phyloP scores from a whole-genome alignment of 2,888 invertebrate genomes.

The Thymelicus acteon region DNA sequence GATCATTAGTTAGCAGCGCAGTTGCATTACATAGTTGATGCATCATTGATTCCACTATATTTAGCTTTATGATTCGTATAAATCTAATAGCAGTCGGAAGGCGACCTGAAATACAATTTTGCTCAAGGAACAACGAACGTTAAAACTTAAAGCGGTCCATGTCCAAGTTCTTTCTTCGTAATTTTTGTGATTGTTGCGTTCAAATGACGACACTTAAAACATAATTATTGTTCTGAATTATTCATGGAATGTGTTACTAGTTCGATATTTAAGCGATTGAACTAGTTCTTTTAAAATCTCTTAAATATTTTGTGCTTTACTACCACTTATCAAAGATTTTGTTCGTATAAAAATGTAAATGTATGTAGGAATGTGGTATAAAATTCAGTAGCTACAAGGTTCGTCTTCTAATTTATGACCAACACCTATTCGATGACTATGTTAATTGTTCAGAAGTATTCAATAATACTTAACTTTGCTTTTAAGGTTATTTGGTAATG shows the following conservation, averaged over 20 bases:
- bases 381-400: not conserved
- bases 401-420: not conserved
- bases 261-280: not conserved
- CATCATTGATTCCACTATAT: constrained; percentile 63
- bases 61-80: constrained; percentile 46
- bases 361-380: not conserved
- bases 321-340: too few relatives aligned
- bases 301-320: too few relatives aligned
- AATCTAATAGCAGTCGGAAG: constrained; percentile 36
- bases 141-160: not conserved
- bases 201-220: not conserved
- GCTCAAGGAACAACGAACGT: not conserved
- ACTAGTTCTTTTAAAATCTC: not conserved
- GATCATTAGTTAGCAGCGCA: constrained; percentile 42
- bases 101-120: constrained; percentile 19
- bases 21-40: constrained; percentile 56
- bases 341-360: not conserved
- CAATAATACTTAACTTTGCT: too few relatives aligned
- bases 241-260: not conserved
- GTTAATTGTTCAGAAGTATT: not conserved
- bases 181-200: not conserved
- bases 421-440: not conserved
- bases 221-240: not conserved
- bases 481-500: too few relatives aligned
- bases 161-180: not conserved